Evolutionary conservation across 2,888 invertebrate species (phyloP), one percentile per base, ranked within the genome.

Genomic region (Gibbula magus): DNA sequence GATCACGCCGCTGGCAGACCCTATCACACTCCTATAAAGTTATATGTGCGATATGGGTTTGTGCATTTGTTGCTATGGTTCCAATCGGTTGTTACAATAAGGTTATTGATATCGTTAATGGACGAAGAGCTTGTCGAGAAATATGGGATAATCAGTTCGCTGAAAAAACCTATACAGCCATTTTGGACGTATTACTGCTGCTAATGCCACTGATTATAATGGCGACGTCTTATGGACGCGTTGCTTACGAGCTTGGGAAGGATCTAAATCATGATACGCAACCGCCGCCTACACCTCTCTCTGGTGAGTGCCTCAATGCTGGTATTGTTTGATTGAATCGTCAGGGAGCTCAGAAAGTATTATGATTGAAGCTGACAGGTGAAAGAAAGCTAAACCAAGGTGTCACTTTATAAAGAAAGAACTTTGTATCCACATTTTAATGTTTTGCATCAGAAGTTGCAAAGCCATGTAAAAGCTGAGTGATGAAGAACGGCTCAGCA

Each of bases 151-250:
- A 82, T 13, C 80, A 86, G 18, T 45, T 80, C 32, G 94, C 94
- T 89, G 81, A 81, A 39, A 84, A 86, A 53, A 22, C 85, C 32
- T 96, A 96, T 93, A 96, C 95, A 91, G 93, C 96, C 4, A 95
- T 95, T 75, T 92, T 97, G 89, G 96, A 96, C 86, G 94, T 94
- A 2, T 94, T 95, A 4, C 93, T 97, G 0, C 94, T 97, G 10
- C 93, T 96, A 39, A 92, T 96, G 7, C 97, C 97, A 0, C 94
- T 97, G 88, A 93, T 96, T 87, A 94, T 96, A 81, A 96, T 97
- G 96, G 95, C 94, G 1, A 93, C 95, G 80, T 96, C 96, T 0
- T 96, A 96, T 90, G 92, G 92, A 0, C 75, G 87, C 25, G 91
- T 94, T 25, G 92, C 93, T 45, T 81, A 86, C 35, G 91, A 91